Base-by-base conservation (phyloP, 2,113 vertebrate genomes). In the Phylloscopus trochiloides region DNA sequence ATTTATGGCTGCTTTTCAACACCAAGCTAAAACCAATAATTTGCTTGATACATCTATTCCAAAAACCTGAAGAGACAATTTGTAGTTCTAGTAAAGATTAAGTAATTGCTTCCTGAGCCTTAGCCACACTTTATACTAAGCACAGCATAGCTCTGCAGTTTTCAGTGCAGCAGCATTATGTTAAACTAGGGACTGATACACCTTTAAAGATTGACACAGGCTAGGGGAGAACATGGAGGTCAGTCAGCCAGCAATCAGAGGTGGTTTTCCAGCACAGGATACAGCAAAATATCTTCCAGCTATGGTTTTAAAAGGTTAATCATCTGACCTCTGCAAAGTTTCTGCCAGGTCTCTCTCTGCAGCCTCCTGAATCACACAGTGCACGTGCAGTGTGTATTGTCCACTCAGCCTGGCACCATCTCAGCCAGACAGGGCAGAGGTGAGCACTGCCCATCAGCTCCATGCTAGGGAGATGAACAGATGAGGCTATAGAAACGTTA, bases 401-500 rank as follows among this genome's bases (percentile, higher is more conserved):
- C 40, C 40, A 36, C 70, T 91, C 51, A 71, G 92, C 76, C 76
- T 86, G 92, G 91, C 72, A 66, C 94, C 92, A 21, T 16, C 95
- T 90, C 47, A 91, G 88, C 71, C 78, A 92, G 93, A 29, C 88
- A 57, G 31, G 50, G 38, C 92, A 87, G 91, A 32, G 66, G 92
- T 89, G 40, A 87, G 90, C 29, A 25, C 72, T 94, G 95, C 88
- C 97, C 86, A 14, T 50, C n/a, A 34, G 82, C 86, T 92, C 96
- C 3, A 5, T 88, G 72, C 79, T 92, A 58, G 89, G 66, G 52
- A 86, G 81, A 94, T 48, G 54, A 96, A 96, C 97, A 95, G 84
- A 78, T 4, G 55, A 94, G 74, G 86, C 88, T 95, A 93, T 31
- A 88, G 71, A 92, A 96, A 97, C 97, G 79, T 95, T 96, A 95